Conservation (phyloP, 2,888 invertebrate species). For the Ichneumoninae sp. region DNA sequence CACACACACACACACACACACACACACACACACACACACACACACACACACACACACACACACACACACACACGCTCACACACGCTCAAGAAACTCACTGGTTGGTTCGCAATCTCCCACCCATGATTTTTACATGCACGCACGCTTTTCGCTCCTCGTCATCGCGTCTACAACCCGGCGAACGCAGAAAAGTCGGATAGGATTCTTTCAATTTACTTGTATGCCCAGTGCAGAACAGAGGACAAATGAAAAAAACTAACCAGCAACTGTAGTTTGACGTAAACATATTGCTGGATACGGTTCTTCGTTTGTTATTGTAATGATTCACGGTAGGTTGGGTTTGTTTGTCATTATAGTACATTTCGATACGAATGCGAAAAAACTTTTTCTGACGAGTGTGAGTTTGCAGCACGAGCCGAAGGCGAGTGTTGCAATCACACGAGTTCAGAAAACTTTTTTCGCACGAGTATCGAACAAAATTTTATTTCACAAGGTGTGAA, state of each 20-base stretch:
- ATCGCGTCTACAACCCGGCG: background rate
- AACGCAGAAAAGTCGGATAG: background rate
- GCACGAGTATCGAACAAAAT: too few species aligned
- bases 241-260: background rate
- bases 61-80: background rate
- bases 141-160: slow-evolving; percentile 19
- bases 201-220: background rate
- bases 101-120: slow-evolving; percentile 19
- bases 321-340: background rate
- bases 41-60: too few species aligned
- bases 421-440: too few species aligned
- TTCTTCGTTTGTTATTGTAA: background rate
- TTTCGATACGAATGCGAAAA: too few species aligned
- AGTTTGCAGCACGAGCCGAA: too few species aligned
- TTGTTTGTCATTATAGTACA: too few species aligned
- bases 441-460: too few species aligned
- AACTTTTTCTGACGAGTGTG: too few species aligned
- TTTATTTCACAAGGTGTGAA: too few species aligned
- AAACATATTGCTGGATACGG: too few species aligned
- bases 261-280: background rate
- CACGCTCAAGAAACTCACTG: background rate
- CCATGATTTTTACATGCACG: slow-evolving; percentile 41
- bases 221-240: background rate
- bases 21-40: too few species aligned
- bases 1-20: too few species aligned